phyloP scores from a whole-genome alignment of 1,140 invertebrate species.

The Luehdorfia chinensis region DNA sequence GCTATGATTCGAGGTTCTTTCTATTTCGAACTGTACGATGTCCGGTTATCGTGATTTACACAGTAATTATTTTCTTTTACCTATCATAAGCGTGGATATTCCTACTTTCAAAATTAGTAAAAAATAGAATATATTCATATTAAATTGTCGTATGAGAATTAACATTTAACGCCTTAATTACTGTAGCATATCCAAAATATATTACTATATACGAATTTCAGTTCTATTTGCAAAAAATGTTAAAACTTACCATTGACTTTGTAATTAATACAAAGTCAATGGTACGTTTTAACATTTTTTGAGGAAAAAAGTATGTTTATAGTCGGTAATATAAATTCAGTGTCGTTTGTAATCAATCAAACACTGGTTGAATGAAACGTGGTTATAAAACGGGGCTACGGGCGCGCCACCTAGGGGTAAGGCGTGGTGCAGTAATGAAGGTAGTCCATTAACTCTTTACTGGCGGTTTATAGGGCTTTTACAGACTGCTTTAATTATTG shows the following conservation, averaged over 20 bases:
- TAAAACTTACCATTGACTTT: too few relatives aligned
- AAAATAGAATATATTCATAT: too few relatives aligned
- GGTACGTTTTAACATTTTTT: too few relatives aligned
- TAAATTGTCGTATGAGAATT: too few relatives aligned
- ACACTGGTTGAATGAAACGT: slow-evolving; percentile 33
- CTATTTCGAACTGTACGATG: slow-evolving; percentile 30
- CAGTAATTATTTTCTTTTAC: slow-evolving; percentile 30
- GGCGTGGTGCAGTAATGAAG: slow-evolving; percentile 57
- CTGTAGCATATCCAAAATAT: too few relatives aligned
- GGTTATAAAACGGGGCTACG: slow-evolving; percentile 28
- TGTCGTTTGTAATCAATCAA: slow-evolving; percentile 47
- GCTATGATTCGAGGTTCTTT: slow-evolving; percentile 26
- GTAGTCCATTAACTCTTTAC: slow-evolving; percentile 58
- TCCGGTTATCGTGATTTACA: slow-evolving; percentile 26
- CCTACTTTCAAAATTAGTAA: too few relatives aligned
- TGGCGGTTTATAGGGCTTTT: slow-evolving; percentile 65
- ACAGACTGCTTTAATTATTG: slow-evolving; percentile 63
- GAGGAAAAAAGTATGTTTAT: too few relatives aligned
- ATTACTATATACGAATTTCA: too few relatives aligned
- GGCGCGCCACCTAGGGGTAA: slow-evolving; percentile 58
- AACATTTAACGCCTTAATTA: too few relatives aligned
- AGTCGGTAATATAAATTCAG: too few relatives aligned
- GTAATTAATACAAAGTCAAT: too few relatives aligned
- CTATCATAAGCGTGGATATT: slow-evolving; percentile 16
- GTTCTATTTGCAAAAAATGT: too few relatives aligned